Conservation (phyloP, 2,797 vertebrate genomes). For the Momotus momota region DNA sequence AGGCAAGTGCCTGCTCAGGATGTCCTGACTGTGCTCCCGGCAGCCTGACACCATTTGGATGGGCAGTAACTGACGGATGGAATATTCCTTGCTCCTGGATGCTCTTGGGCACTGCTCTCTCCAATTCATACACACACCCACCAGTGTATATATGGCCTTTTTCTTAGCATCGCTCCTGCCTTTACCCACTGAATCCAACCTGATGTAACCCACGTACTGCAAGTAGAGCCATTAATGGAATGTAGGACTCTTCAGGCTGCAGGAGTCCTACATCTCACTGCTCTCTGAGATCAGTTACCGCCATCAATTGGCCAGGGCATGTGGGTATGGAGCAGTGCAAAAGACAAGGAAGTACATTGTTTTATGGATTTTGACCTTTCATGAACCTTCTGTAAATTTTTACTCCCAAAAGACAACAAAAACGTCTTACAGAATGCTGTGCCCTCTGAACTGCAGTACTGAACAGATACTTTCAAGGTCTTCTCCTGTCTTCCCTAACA, state of each 20-base stretch:
- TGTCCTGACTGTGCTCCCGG: not conserved
- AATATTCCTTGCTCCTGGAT: not conserved
- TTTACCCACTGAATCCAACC: not conserved
- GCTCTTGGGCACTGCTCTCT: not conserved
- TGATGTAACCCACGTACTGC: not conserved
- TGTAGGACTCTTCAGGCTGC: not conserved
- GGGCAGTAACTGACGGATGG: rapidly evolving
- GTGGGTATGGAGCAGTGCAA: not conserved
- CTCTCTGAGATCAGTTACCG: not conserved
- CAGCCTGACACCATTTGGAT: not conserved
- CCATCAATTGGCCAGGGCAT: not conserved
- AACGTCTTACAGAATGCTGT: not conserved
- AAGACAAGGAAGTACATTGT: not conserved
- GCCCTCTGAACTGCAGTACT: not conserved
- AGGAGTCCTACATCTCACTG: not conserved
- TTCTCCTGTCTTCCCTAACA: not conserved
- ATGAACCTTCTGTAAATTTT: not conserved
- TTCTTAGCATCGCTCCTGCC: not conserved
- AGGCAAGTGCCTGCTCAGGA: not conserved
- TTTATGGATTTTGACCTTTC: not conserved
- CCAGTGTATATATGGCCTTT: not conserved
- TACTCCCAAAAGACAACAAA: not conserved
- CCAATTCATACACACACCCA: not conserved
- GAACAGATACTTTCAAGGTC: not conserved
- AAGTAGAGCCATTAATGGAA: not conserved